Conservation (phyloP, 2,797 vertebrate species). For the Channallabes apus region DNA sequence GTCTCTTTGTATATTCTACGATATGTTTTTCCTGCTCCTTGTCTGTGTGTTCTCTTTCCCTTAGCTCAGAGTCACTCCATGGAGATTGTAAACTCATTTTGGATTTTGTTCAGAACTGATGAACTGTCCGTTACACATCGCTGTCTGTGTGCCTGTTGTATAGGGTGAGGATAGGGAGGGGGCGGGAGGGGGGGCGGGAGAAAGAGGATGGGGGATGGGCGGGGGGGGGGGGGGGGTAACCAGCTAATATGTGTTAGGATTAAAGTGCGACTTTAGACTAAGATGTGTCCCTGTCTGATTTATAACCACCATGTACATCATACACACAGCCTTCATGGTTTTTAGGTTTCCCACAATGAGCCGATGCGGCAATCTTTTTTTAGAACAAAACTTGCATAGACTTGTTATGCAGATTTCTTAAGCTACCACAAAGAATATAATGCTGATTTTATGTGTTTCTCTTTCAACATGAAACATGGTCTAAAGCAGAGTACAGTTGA, state of each 20-base stretch:
- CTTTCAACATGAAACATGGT: too few species aligned
- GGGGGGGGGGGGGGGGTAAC: conserved; percentile 66
- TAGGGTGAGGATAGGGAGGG: conserved; percentile 60
- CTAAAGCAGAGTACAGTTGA: too few species aligned
- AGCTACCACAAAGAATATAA: too few species aligned
- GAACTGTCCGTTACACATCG: conserved; percentile 74
- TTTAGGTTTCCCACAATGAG: not conserved
- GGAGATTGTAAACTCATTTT: conserved; percentile 66
- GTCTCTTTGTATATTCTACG: conserved; percentile 48
- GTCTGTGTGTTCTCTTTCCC: conserved; percentile 50
- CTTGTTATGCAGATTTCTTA: too few species aligned
- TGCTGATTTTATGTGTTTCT: too few species aligned
- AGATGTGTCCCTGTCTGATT: conserved; percentile 58
- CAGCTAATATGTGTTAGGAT: conserved; percentile 81
- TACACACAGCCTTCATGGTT: not conserved
- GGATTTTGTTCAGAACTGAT: conserved; percentile 54
- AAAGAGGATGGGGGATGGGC: conserved; percentile 35
- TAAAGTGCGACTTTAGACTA: conserved; percentile 83
- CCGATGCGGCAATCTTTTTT: not conserved
- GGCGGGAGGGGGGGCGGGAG: not conserved
- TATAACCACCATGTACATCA: conserved; percentile 19
- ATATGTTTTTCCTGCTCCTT: conserved; percentile 46
- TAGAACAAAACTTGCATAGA: too few species aligned
- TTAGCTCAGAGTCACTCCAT: conserved; percentile 52
- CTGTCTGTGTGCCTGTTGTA: conserved; percentile 82